These are phyloP conservation scores for Chaenodraco wilsoni DNA, from an alignment of 2,797 vertebrate genomes.

Conservation along the genomic window DNA sequence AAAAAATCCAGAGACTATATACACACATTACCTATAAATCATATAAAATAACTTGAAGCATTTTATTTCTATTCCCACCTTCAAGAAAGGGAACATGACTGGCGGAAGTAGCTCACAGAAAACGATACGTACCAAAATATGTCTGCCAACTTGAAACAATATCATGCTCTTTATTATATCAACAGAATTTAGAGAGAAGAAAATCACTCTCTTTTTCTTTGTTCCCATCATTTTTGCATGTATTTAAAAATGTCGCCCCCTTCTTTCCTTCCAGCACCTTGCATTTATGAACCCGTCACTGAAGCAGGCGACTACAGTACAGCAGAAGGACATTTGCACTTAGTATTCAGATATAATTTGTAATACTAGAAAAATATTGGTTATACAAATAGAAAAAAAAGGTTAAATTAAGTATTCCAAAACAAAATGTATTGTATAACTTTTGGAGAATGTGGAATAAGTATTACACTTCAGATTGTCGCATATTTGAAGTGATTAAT, in stretches of 20 bases:
- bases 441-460: conserved; percentile 20
- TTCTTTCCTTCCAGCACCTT: conserved; percentile 3
- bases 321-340: conserved; percentile 39
- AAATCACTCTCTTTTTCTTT: conserved; percentile 12
- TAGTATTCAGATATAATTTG: conserved; percentile 23
- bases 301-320: conserved; percentile 29
- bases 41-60: conserved; percentile 51
- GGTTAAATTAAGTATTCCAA: conserved; percentile 36
- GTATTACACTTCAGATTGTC: conserved; percentile 70
- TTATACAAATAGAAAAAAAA: conserved; percentile 23
- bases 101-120: conserved; percentile 44
- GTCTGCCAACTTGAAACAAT: conserved; percentile 55
- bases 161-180: conserved; percentile 58
- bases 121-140: conserved; percentile 55
- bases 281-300: conserved; percentile 22
- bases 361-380: conserved; percentile 32
- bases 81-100: conserved; percentile 37
- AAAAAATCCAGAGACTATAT: conserved; percentile 48
- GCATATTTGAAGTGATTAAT: conserved; percentile 44
- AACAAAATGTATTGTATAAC: conserved; percentile 17
- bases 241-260: neutral
- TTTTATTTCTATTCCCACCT: conserved; percentile 66
- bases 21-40: conserved; percentile 56
- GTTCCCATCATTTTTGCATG: conserved; percentile 27
- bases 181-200: conserved; percentile 35